These are phyloP conservation scores for Ramphastos sulfuratus DNA, from an alignment of 2,113 vertebrate species.

Conservation along the genomic window DNA sequence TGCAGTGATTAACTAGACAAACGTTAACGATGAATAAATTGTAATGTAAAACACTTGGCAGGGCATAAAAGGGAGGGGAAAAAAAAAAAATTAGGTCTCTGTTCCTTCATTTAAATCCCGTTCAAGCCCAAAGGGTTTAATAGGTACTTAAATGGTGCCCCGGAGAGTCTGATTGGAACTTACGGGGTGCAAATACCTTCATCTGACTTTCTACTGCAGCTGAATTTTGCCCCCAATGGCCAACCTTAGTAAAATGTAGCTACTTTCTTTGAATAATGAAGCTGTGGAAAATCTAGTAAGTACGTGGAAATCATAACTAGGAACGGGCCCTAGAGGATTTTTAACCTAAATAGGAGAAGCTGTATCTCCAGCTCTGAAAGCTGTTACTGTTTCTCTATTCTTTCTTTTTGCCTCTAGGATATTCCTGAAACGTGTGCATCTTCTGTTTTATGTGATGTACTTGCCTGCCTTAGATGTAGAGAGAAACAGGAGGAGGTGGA, in stretches of 20 bases:
- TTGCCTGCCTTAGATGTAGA: constrained; percentile 55
- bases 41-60: not conserved
- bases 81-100: not conserved
- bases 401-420: constrained; percentile 66
- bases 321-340: constrained; percentile 55
- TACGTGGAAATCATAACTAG: constrained; percentile 11
- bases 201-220: constrained; percentile 12
- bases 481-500: constrained; percentile 48
- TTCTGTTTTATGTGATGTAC: constrained; percentile 56
- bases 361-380: constrained; percentile 49
- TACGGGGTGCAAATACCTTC: not conserved
- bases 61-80: not conserved
- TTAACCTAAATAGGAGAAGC: constrained; percentile 63
- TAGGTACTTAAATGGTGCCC: not conserved
- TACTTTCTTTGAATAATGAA: constrained; percentile 50
- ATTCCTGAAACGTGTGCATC: constrained; percentile 43
- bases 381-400: constrained; percentile 33
- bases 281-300: constrained; percentile 35
- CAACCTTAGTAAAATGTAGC: constrained; percentile 21
- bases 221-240: constrained; percentile 44
- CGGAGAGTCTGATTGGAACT: not conserved
- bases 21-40: not conserved
- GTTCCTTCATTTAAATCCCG: constrained; percentile 24
- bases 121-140: constrained; percentile 1
- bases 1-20: not conserved